Percentiles rank a stretch among this genome's conserved stretches.
These are phyloP conservation scores for Ctenicera cuprea DNA, from an alignment of 2,888 invertebrate species.

Conservation along the genomic window DNA sequence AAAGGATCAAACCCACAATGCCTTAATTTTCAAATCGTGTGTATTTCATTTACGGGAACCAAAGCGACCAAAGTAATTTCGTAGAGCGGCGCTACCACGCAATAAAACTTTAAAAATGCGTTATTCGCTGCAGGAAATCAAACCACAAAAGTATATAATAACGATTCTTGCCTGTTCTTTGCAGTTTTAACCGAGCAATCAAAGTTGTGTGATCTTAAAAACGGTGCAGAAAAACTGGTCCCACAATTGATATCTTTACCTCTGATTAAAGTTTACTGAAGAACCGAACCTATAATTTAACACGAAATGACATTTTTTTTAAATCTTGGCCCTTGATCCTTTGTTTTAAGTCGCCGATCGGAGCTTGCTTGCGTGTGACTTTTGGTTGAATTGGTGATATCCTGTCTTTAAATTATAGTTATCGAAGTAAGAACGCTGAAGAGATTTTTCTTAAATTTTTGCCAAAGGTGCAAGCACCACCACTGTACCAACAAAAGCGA, in stretches of 20 bases:
- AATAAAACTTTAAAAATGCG: slow-evolving; percentile 25
- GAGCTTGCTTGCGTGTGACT: slow-evolving; percentile 56
- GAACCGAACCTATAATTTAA: slow-evolving; percentile 48
- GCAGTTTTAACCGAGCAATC: slow-evolving; percentile 48
- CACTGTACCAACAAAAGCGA: neutral
- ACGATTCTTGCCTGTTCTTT: slow-evolving; percentile 35
- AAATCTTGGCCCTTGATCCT: slow-evolving; percentile 51
- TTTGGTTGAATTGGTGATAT: slow-evolving; percentile 57
- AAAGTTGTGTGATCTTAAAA: slow-evolving; percentile 50
- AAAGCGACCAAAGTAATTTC: neutral
- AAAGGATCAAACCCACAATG: neutral
- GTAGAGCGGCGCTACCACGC: slow-evolving; percentile 4
- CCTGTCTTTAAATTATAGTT: slow-evolving; percentile 56
- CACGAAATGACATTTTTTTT: slow-evolving; percentile 53
- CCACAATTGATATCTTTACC: slow-evolving; percentile 51
- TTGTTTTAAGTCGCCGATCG: slow-evolving; percentile 58
- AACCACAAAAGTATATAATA: slow-evolving; percentile 51
- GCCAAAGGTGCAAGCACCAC: neutral
- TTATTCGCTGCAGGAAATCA: slow-evolving; percentile 37
- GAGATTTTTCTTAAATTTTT: slow-evolving; percentile 41
- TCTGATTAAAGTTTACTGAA: slow-evolving; percentile 51
- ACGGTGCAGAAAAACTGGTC: slow-evolving; percentile 41
- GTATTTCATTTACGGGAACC: slow-evolving; percentile 1
- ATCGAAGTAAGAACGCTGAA: slow-evolving; percentile 36
- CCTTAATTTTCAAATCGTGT: neutral